Evolutionary conservation across 2,888 invertebrate genomes (phyloP), one percentile per base, ranked within the genome.

Genomic region (Microdon myrmicae): DNA sequence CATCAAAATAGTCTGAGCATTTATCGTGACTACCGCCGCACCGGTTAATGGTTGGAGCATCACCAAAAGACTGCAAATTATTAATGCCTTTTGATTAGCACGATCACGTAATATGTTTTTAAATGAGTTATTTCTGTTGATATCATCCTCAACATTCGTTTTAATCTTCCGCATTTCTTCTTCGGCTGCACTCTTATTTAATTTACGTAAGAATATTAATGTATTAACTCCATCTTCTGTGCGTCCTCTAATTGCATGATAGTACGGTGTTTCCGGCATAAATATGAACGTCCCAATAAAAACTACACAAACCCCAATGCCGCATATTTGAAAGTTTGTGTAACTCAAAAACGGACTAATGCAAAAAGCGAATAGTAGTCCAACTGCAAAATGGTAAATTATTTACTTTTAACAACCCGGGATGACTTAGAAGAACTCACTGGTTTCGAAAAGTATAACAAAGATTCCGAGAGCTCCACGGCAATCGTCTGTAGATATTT

Each of bases 211-310:
- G 68, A 82, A 86, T 23, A 83, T 81, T 66, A 94, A 77, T 3
- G 90, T 81, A 0, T 81, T 75, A 0, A 86, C 78, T 0, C 94
- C 94, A 1, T 86, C 84, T 5, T 67, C 56, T 64, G 76, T 78
- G 13, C 73, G 74, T 1, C 86, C 84, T 77, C 85, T 83, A 19
- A 80, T 78, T 1, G 90, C 78, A 26, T 86, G 81, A 70, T 85
- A 90, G 55, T 88, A 85, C 0, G 94, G 94, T 0, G 90, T 88
- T 73, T 95, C 95, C 0, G 92, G 92, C 83, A 92, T 88, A 66
- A 87, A 85, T 71, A 87, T 82, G 75, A 88, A 86, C 1, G 82
- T 72, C 0, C 83, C 72, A 10, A 85, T 78, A 71, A 90, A 88
- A 0, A 84, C 67, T 0, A 86, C 76, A 0, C 88, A 87, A 38